Percentiles rank a stretch among this genome's conserved stretches.
Conservation (phyloP, 2,888 invertebrate species). For the Agrilus biguttatus region DNA sequence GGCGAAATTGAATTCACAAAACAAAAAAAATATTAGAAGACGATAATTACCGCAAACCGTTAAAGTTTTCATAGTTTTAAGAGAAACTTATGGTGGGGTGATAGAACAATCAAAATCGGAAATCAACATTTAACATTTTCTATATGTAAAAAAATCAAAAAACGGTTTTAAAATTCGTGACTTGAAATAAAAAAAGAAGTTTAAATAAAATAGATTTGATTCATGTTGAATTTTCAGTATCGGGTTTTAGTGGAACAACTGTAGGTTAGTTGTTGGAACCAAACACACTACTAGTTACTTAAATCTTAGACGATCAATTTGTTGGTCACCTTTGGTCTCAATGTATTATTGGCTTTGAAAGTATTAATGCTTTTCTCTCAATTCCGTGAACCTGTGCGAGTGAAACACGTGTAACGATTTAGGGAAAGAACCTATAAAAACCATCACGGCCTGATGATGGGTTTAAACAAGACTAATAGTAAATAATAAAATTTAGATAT, state of each 20-base stretch:
- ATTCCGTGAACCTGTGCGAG: conserved; percentile 28
- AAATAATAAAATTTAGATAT: too few relatives aligned
- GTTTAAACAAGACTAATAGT: too few relatives aligned
- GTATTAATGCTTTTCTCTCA: conserved; percentile 27
- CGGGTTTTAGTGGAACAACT: conserved; percentile 11
- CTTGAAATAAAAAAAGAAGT: too few relatives aligned
- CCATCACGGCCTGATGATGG: too few relatives aligned
- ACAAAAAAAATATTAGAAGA: conserved; percentile 19
- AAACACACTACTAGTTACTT: conserved; percentile 26
- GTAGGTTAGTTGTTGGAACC: conserved; percentile 30
- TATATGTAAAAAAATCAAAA: background rate
- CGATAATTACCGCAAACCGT: too few relatives aligned
- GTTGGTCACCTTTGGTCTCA: conserved; percentile 26
- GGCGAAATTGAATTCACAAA: conserved; percentile 20
- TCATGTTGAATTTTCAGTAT: background rate
- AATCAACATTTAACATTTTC: background rate
- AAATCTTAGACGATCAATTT: conserved; percentile 19
- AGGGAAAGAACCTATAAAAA: background rate
- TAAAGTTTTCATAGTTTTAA: too few relatives aligned
- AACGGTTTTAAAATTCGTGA: too few relatives aligned
- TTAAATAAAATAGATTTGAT: too few relatives aligned
- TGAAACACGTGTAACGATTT: conserved; percentile 17
- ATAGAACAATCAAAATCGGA: conserved; percentile 6
- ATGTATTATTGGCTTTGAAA: conserved; percentile 30
- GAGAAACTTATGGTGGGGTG: too few relatives aligned